A percentile compares a stretch with the other conserved stretches of the same genome.
Conservation (phyloP, 2,888 invertebrate species). For the Macaria liturata region DNA sequence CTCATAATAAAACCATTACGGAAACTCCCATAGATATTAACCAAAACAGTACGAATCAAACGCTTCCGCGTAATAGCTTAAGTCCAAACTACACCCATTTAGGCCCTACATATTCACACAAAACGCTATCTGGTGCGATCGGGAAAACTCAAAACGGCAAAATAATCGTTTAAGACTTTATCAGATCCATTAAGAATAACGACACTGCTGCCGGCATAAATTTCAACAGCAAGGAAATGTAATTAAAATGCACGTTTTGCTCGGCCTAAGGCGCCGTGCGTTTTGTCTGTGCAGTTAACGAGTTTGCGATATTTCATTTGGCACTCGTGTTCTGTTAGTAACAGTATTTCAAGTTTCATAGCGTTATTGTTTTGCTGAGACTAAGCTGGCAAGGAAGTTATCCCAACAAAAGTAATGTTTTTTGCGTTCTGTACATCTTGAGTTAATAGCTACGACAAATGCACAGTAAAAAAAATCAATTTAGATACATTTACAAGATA, state of each 20-base stretch:
- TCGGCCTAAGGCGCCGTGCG: constrained; percentile 41
- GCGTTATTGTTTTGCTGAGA: too few relatives aligned
- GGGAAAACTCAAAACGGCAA: constrained; percentile 44
- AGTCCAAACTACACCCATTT: constrained; percentile 13
- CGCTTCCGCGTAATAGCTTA: constrained; percentile 8
- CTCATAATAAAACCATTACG: neutral
- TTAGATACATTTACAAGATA: too few relatives aligned
- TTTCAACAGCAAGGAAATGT: constrained; percentile 60
- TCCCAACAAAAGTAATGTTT: too few relatives aligned
- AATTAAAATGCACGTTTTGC: constrained; percentile 73
- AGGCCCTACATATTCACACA: constrained; percentile 23
- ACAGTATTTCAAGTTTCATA: too few relatives aligned
- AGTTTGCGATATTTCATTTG: constrained; percentile 1
- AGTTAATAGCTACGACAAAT: too few relatives aligned
- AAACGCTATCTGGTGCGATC: constrained; percentile 28
- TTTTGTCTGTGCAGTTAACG: constrained; percentile 6
- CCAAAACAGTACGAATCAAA: constrained; percentile 3
- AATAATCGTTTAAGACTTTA: constrained; percentile 63
- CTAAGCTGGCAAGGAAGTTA: too few relatives aligned
- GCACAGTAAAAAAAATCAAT: too few relatives aligned
- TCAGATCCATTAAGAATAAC: constrained; percentile 65
- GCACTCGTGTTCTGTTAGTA: neutral
- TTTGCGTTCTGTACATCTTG: too few relatives aligned
- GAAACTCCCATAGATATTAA: neutral
- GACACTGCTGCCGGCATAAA: constrained; percentile 60